Conservation (phyloP, 2,888 invertebrate genomes). For the Nomada hirtipes region DNA sequence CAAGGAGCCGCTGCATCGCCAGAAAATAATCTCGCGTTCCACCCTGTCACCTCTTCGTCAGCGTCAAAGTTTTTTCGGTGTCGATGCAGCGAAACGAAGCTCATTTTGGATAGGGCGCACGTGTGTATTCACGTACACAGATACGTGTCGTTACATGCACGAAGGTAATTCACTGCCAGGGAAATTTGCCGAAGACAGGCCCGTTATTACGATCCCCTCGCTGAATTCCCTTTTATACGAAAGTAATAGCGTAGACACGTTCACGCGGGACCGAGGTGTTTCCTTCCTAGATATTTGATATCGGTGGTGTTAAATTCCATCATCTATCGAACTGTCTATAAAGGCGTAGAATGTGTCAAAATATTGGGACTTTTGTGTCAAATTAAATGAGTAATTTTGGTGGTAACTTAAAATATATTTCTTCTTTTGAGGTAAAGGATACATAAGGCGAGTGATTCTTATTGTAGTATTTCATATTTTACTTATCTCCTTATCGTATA, state of each 20-base stretch:
- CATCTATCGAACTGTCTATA: too few species aligned
- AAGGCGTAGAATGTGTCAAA: too few species aligned
- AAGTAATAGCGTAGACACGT: conserved; percentile 16
- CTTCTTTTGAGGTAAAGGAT: too few species aligned
- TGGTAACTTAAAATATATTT: too few species aligned
- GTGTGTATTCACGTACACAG: not conserved
- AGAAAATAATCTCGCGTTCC: conserved; percentile 35
- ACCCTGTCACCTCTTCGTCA: conserved; percentile 27
- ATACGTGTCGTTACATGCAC: not conserved
- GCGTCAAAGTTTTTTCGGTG: conserved; percentile 37
- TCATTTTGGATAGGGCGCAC: conserved; percentile 13
- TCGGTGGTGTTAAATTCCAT: not conserved
- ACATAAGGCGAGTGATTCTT: too few species aligned
- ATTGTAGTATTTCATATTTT: too few species aligned
- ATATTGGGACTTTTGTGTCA: too few species aligned
- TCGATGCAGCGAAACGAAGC: conserved; percentile 19
- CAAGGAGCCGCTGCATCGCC: not conserved
- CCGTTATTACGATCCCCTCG: not conserved
- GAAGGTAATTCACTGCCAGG: too few species aligned
- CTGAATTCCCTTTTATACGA: conserved; percentile 17
- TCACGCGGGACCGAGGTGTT: not conserved
- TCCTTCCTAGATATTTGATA: not conserved
- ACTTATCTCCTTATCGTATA: too few species aligned
- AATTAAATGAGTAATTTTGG: too few species aligned
- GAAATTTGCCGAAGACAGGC: not conserved